These are phyloP conservation scores for Ardeotis arabs DNA, from an alignment of 2,113 vertebrate species.

Conservation along the genomic window DNA sequence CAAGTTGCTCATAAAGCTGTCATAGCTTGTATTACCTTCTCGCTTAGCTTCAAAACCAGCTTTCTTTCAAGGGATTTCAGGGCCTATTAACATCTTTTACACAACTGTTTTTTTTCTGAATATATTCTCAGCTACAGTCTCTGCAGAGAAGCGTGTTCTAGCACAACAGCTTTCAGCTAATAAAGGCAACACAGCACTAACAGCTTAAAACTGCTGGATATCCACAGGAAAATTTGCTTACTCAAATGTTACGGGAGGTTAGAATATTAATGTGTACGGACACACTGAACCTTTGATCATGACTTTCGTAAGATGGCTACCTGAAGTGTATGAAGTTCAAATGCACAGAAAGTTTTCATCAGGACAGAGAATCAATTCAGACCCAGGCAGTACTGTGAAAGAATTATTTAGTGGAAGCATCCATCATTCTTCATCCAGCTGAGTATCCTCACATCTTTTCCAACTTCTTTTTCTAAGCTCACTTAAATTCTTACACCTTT, in stretches of 20 bases:
- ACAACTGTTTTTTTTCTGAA: background rate
- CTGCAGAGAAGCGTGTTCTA: background rate
- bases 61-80: constrained; percentile 5
- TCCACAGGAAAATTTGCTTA: background rate
- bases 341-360: background rate
- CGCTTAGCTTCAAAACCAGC: background rate
- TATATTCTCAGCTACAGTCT: background rate
- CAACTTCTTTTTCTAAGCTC: background rate
- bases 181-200: background rate
- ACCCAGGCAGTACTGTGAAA: background rate
- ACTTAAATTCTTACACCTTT: background rate
- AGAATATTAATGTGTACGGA: background rate
- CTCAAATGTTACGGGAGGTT: background rate
- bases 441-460: background rate
- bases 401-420: background rate
- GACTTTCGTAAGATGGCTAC: background rate
- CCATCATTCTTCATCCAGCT: background rate
- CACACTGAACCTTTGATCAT: background rate
- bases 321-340: background rate
- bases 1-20: constrained; percentile 45
- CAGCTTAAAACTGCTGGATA: background rate
- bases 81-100: background rate
- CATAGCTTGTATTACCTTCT: background rate
- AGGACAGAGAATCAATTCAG: background rate
- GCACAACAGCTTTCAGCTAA: background rate